Base-by-base conservation (phyloP, 2,113 vertebrate species). In the Stigmatopora nigra region DNA sequence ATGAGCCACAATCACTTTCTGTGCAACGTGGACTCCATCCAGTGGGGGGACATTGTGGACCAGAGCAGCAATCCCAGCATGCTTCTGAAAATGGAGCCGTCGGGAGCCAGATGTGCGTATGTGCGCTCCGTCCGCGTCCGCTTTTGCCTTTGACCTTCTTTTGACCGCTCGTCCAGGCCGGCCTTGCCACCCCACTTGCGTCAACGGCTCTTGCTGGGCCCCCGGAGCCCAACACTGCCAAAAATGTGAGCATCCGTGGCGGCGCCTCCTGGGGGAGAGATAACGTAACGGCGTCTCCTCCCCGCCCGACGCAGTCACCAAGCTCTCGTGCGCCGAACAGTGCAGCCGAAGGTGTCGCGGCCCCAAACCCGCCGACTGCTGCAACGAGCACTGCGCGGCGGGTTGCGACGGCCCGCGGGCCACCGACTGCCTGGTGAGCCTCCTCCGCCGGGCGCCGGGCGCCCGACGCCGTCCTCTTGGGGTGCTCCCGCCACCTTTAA, bases 371-470 rank as follows among this genome's bases (percentile, higher is more conserved):
- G 91, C 85, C 0, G 93, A 98, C 84, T 98, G 96, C 80, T 98
- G 96, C 63, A 94, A 97, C 44, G 92, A 91, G 38, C 92, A 98
- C 65, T 98, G 96, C 68, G 96, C 96, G 0, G 91, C 93, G 0
- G 96, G 96, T 12, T 98, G 96, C 79, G 90, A 89, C 0, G 96
- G 96, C 0, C 94, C 94, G 0, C 87, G 74, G 2, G 91, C 94
- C 75, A 93, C 92, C 0, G 90, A 97, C 78, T 98, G 96, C 72
- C 89, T 98, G 93, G 96, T 98, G 83, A 86, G 58, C n/a, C n/a
- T n/a, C n/a, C n/a, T n/a, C n/a, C n/a, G n/a, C n/a, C n/a, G n/a
- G n/a, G n/a, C n/a, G n/a, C n/a, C n/a, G n/a, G n/a, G n/a, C 71
- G 17, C 5, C 22, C 52, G 52, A 19, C 58, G 5, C 58, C 14